Evolutionary conservation across 1,140 invertebrate genomes (phyloP), one percentile per base, ranked within the genome.

Genomic region (Prorops nasuta): DNA sequence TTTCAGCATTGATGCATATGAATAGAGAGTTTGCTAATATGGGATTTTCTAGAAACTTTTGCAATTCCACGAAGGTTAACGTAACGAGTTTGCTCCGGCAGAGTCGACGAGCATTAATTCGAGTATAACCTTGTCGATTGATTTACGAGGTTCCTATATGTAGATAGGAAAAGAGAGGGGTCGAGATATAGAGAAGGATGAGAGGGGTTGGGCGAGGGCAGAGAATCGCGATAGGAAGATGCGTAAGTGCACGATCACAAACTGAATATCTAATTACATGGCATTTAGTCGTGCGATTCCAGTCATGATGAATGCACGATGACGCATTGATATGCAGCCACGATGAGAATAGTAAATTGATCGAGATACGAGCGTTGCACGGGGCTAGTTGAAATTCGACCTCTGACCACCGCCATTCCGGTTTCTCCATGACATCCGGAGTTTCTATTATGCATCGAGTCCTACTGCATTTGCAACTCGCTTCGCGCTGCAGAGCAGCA

Each of bases 271-370:
- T 62, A 62, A 62, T 62, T 60, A 53, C 43, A 9, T 40, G 22
- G 35, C 48, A 47, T 62, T 60, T 54, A 43, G 47, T 28, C 36
- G 59, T 43, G 47, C 54, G 44, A 62, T 62, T 60, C 59, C 47
- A 44, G 19, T 39, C 20, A 49, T 62, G 59, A 60, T 46, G 50
- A 48, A 60, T 62, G 49, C 54, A 39, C 53, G 45, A 32, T 47
- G 31, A 16, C 42, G 21, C 50, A 62, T 62, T 62, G 59, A 60
- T 62, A 62, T 62, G 49, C 59, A 51, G 54, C 47, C 58, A 36
- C 54, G 38, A 52, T 36, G 49, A 48, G 6, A 61, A 54, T 54
- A 60, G 58, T 50, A 56, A 62, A 62, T 62, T 60, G 59, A 62
- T 62, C 59, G 59, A 57, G 59, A 60, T 52, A n/a, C 34, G 42